phyloP scores from a whole-genome alignment of 1,140 invertebrate species.

The Chironomus striatipennis region DNA sequence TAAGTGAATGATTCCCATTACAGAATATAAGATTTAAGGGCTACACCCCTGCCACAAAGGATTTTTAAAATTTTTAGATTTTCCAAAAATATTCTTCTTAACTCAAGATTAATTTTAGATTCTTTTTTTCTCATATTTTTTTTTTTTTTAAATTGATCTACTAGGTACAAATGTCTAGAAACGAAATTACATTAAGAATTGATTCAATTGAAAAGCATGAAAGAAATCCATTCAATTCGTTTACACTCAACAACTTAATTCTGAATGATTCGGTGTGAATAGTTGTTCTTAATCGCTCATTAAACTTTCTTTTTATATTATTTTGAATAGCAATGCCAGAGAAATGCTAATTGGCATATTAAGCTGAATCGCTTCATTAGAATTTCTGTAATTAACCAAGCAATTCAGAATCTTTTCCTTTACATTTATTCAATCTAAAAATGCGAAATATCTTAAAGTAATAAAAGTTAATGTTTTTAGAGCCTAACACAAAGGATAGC shows the following conservation, averaged over 20 bases:
- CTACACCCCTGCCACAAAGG: too few relatives aligned
- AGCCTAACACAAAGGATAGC: too few relatives aligned
- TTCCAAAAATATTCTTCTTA: too few relatives aligned
- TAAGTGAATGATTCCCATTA: too few relatives aligned
- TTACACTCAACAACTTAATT: background rate
- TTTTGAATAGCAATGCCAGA: too few relatives aligned
- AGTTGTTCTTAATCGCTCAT: background rate
- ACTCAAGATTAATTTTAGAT: too few relatives aligned
- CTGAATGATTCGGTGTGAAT: background rate
- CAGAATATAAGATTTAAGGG: too few relatives aligned
- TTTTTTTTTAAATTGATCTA: background rate
- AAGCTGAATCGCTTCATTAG: background rate
- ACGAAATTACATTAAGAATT: background rate
- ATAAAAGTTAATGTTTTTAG: background rate
- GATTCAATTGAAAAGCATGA: background rate
- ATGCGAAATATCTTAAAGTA: background rate
- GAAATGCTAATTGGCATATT: conserved; percentile 12
- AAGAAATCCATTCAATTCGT: background rate
- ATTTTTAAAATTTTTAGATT: too few relatives aligned
- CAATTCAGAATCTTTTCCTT: background rate
- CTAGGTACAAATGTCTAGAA: background rate
- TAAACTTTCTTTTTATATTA: background rate
- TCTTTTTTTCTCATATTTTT: background rate
- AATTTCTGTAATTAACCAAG: conserved; percentile 7
- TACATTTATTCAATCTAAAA: background rate